A percentile compares a stretch with the other conserved stretches of the same genome.
These are phyloP conservation scores for Drosophila pseudotalamancana DNA, from an alignment of 2,888 invertebrate genomes.

Conservation along the genomic window DNA sequence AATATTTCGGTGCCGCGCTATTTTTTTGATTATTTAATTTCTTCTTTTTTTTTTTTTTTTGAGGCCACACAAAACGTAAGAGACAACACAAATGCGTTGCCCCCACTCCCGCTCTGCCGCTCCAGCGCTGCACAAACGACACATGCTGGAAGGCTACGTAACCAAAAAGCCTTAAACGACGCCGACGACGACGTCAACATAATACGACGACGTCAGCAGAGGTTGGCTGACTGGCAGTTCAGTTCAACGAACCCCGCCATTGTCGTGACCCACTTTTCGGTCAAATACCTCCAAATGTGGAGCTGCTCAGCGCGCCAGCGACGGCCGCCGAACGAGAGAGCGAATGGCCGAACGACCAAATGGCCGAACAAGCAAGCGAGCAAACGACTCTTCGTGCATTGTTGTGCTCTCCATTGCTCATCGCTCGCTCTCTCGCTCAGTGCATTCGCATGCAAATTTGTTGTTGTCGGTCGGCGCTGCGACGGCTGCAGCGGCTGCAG, in stretches of 20 bases:
- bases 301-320: slow-evolving; percentile 72
- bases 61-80: slow-evolving; percentile 64
- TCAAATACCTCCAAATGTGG: slow-evolving; percentile 85
- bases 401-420: slow-evolving; percentile 45
- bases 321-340: slow-evolving; percentile 34
- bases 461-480: slow-evolving; percentile 28
- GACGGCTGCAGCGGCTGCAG: slow-evolving; percentile 2
- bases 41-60: slow-evolving; percentile 47
- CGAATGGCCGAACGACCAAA: slow-evolving; percentile 18
- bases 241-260: slow-evolving; percentile 85
- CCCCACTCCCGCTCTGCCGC: slow-evolving; percentile 5
- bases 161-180: slow-evolving; percentile 67
- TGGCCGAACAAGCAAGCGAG: slow-evolving; percentile 12
- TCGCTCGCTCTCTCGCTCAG: slow-evolving; percentile 31
- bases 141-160: slow-evolving; percentile 72
- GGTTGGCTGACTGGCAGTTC: slow-evolving; percentile 70
- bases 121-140: slow-evolving; percentile 21
- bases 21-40: slow-evolving; percentile 22
- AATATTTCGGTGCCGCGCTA: slow-evolving; percentile 46
- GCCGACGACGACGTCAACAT: slow-evolving; percentile 68
- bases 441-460: slow-evolving; percentile 72
- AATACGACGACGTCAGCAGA: slow-evolving; percentile 60
- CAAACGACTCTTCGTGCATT: slow-evolving; percentile 23
- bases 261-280: slow-evolving; percentile 85
- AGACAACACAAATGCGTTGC: slow-evolving; percentile 32